A percentile compares a stretch with the other conserved stretches of the same genome.
Conservation (phyloP, 2,797 vertebrate genomes). For the Hydrophis major region DNA sequence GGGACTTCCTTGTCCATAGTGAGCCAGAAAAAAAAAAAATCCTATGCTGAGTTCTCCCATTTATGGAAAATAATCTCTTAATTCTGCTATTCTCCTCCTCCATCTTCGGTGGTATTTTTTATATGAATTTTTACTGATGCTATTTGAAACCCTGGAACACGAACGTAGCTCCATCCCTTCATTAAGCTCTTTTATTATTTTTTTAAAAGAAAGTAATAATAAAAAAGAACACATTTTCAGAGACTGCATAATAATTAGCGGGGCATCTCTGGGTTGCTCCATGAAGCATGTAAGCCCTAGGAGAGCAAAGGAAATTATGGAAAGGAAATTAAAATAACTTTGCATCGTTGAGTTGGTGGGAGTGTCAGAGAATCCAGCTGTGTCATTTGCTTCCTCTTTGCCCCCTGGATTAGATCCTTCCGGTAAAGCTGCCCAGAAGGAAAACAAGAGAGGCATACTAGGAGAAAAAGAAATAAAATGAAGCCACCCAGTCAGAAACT, state of each 20-base stretch:
- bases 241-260: neutral
- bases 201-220: neutral
- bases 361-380: slow-evolving; percentile 1
- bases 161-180: neutral
- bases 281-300: slow-evolving; percentile 4
- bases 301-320: neutral
- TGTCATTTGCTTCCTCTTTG: slow-evolving; percentile 21
- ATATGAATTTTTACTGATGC: neutral
- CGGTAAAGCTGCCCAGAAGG: neutral
- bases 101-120: neutral
- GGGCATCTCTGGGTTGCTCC: neutral
- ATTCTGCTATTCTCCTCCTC: neutral
- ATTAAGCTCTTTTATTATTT: no score
- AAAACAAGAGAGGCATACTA: neutral
- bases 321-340: slow-evolving; percentile 33
- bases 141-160: neutral
- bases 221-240: neutral
- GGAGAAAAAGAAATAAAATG: neutral
- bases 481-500: slow-evolving; percentile 20
- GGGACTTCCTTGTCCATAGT: no score
- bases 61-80: neutral
- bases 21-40: no score
- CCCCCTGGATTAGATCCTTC: slow-evolving; percentile 17
- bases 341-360: slow-evolving; percentile 1
- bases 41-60: neutral